These are phyloP conservation scores for Cathartes aura DNA, from an alignment of 2,113 vertebrate species.

Conservation along the genomic window DNA sequence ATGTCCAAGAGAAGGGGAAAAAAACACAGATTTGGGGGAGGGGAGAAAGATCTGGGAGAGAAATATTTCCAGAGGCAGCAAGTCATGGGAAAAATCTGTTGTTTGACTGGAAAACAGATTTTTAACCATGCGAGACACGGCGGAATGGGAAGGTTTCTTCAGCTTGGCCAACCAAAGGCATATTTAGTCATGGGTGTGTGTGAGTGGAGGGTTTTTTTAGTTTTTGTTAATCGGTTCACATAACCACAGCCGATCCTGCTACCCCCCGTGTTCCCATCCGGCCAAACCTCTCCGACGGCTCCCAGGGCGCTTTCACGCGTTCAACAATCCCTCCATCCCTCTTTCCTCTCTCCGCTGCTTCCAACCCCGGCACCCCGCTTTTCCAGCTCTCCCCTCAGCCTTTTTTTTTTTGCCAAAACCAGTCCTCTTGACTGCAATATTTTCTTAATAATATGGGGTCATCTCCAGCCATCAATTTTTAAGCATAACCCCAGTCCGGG, in stretches of 20 bases:
- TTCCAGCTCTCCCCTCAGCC: neutral
- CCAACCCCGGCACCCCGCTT: neutral
- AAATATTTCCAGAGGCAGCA: constrained; percentile 10
- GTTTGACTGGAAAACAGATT: neutral
- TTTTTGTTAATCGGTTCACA: neutral
- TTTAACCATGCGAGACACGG: neutral
- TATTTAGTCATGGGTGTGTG: neutral
- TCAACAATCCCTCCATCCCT: neutral
- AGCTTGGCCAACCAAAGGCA: neutral
- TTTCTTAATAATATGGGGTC: neutral
- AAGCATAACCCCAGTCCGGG: neutral
- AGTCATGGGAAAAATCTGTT: constrained; percentile 26
- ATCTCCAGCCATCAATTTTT: neutral
- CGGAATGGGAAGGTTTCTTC: neutral
- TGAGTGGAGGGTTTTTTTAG: neutral
- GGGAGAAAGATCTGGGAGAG: constrained; percentile 4
- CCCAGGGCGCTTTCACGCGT: neutral
- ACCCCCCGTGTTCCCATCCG: rapidly evolving
- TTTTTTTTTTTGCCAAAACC: neutral
- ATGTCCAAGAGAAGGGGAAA: neutral
- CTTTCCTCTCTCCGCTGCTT: neutral
- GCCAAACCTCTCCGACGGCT: rapidly evolving
- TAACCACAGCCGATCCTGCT: neutral
- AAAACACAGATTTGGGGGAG: neutral
- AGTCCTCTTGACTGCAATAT: neutral